Conservation (phyloP, 2,797 vertebrate species). For the Hephaestus fuliginosus region DNA sequence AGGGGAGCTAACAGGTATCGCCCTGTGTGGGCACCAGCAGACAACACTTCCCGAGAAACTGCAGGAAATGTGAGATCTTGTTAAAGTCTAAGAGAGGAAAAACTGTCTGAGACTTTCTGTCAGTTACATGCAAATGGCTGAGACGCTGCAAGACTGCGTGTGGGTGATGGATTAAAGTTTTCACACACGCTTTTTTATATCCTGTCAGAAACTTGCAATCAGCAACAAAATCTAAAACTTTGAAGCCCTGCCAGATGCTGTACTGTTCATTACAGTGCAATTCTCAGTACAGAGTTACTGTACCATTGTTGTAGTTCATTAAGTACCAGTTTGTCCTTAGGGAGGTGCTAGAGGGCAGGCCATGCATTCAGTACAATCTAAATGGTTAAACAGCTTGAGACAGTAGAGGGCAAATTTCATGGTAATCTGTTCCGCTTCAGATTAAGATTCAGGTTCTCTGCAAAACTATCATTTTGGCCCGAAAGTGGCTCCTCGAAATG, state of each 20-base stretch:
- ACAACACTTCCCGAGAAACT: conserved; percentile 47
- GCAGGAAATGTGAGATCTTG: conserved; percentile 57
- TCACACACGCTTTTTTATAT: conserved; percentile 28
- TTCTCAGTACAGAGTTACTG: background rate
- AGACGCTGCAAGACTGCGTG: conserved; percentile 35
- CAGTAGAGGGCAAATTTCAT: background rate
- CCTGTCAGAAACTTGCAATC: conserved; percentile 44
- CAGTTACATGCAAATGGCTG: conserved; percentile 57
- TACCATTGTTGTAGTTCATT: background rate
- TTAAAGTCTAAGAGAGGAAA: conserved; percentile 56
- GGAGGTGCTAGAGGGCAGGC: conserved; percentile 9
- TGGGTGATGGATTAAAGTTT: conserved; percentile 61
- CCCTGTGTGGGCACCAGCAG: conserved; percentile 50
- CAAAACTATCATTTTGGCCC: background rate
- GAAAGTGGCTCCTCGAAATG: background rate
- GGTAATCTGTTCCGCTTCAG: background rate
- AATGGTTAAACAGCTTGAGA: background rate
- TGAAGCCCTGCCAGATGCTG: conserved; percentile 2
- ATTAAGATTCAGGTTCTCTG: background rate
- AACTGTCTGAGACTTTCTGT: conserved; percentile 42
- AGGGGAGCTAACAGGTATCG: conserved; percentile 57
- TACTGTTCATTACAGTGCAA: background rate
- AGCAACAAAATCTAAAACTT: conserved; percentile 41
- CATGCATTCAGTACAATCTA: conserved; percentile 3
- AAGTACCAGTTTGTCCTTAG: conserved; percentile 12